Percentiles rank a stretch among this genome's conserved stretches.
Evolutionary conservation across 2,797 vertebrate species (phyloP).

Genomic region (Coranthus polyacanthus): DNA sequence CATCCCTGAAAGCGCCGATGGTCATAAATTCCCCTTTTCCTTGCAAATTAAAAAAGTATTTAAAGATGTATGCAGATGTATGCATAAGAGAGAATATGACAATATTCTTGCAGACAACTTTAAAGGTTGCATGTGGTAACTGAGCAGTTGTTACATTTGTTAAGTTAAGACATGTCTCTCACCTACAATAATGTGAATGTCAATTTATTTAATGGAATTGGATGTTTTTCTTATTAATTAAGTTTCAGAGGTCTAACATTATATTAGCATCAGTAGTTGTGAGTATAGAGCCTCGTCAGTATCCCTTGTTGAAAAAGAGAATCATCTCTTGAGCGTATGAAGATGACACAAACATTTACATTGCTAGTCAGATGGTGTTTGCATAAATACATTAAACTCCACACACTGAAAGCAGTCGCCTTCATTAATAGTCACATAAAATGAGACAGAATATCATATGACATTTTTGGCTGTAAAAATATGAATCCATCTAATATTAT

Average conservation of each 20-base stretch:
- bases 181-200: constrained; percentile 15
- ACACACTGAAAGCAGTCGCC: constrained; percentile 7
- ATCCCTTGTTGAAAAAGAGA: constrained; percentile 18
- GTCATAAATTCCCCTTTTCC: constrained; percentile 14
- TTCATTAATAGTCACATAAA: constrained; percentile 28
- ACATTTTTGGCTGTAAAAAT: constrained; percentile 19
- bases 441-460: constrained; percentile 12
- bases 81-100: not conserved
- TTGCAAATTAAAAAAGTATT: constrained; percentile 14
- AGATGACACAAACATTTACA: constrained; percentile 58
- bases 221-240: not conserved
- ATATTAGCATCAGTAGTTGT: constrained; percentile 11
- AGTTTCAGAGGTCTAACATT: constrained; percentile 9
- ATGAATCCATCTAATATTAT: constrained; percentile 5
- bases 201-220: constrained; percentile 9
- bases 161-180: not conserved
- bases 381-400: no score
- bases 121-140: not conserved
- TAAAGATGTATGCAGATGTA: constrained; percentile 3
- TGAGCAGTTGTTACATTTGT: not conserved
- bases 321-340: constrained; percentile 21
- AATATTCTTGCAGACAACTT: not conserved
- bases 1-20: constrained; percentile 1
- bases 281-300: constrained; percentile 14
- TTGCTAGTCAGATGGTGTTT: constrained; percentile 42